These are phyloP conservation scores for Lethenteron reissneri DNA, from an alignment of 2,113 vertebrate species.

Conservation along the genomic window DNA sequence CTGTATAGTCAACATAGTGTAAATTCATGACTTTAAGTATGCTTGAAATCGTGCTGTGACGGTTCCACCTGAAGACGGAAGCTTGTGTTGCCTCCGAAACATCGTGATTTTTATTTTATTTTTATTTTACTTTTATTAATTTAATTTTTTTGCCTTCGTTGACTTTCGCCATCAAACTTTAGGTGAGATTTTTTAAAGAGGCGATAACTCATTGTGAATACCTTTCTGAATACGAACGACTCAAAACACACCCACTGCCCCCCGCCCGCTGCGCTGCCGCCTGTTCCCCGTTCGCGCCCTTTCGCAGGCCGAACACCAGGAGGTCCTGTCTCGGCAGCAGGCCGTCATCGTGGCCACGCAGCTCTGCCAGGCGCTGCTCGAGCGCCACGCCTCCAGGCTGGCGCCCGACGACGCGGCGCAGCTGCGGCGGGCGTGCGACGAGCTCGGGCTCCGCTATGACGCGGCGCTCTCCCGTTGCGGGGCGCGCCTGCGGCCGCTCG, in stretches of 20 bases:
- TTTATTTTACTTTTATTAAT: too few species aligned
- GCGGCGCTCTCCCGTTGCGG: conserved; percentile 35
- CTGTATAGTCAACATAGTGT: background rate
- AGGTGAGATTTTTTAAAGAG: background rate
- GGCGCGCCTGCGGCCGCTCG: conserved; percentile 35
- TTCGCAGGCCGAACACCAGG: conserved; percentile 39
- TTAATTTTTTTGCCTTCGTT: background rate
- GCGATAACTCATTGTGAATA: background rate
- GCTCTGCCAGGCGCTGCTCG: conserved; percentile 46
- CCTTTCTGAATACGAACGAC: background rate
- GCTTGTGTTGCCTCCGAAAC: too few species aligned
- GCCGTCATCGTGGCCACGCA: conserved; percentile 52
- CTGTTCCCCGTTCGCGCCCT: background rate
- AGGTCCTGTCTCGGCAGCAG: conserved; percentile 66
- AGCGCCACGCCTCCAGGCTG: conserved; percentile 40
- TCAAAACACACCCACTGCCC: background rate
- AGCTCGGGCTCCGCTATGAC: conserved; percentile 39
- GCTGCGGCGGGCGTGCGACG: conserved; percentile 31
- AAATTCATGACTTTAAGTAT: background rate
- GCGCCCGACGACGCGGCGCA: conserved; percentile 27
- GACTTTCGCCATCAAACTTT: background rate
- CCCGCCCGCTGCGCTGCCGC: background rate
- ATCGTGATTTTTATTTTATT: too few species aligned
- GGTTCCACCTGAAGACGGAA: too few species aligned
- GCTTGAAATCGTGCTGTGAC: background rate